These are phyloP conservation scores for Epizoanthus scotinus DNA, from an alignment of 92 coral and sea anemone species.

Conservation along the genomic window DNA sequence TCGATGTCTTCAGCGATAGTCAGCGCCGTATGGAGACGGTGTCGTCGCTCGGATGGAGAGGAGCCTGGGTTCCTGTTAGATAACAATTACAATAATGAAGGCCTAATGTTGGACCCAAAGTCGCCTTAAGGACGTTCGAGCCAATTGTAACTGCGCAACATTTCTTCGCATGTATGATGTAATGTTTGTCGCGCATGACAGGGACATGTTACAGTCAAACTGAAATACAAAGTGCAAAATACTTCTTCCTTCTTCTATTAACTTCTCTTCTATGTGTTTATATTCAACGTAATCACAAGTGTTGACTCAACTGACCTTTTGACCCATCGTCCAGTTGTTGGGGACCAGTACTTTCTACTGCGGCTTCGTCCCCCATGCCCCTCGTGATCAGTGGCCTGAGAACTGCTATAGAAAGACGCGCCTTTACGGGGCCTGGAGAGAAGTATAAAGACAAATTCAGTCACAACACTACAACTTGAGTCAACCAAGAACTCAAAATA, in stretches of 20 bases:
- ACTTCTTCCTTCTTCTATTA: background rate
- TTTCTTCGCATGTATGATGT: too few species aligned
- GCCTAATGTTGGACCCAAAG: too few species aligned
- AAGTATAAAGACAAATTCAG: too few species aligned
- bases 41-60: slow-evolving; percentile 92
- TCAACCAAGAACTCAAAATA: too few species aligned
- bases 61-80: slow-evolving; percentile 88
- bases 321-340: slow-evolving; percentile 87
- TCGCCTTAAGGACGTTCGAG: too few species aligned
- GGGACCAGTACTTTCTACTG: slow-evolving; percentile 64
- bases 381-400: slow-evolving; percentile 36
- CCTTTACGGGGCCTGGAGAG: slow-evolving; percentile 53
- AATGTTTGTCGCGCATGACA: too few species aligned
- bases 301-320: slow-evolving; percentile 57
- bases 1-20: slow-evolving; percentile 96
- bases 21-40: slow-evolving; percentile 92
- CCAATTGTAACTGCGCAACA: too few species aligned
- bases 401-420: slow-evolving; percentile 34
- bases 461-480: too few species aligned
- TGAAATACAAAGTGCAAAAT: too few species aligned
- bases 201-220: too few species aligned
- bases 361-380: slow-evolving; percentile 11
- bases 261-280: background rate
- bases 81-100: background rate
- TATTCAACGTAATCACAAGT: background rate